phyloP scores from a whole-genome alignment of 2,113 vertebrate species.

The Desmodus rotundus region DNA sequence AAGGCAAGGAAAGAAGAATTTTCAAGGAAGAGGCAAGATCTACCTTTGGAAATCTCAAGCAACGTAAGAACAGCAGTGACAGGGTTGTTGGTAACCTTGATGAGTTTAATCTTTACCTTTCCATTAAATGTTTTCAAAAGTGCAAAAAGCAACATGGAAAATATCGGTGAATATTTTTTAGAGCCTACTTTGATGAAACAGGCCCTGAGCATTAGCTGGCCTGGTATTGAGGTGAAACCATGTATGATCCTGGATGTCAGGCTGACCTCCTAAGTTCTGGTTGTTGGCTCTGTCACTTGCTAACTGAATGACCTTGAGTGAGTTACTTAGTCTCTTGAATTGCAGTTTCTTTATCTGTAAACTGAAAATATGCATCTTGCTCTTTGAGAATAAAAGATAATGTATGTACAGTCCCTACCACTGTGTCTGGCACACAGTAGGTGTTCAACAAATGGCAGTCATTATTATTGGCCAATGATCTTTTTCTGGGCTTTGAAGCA shows the following conservation, averaged over 20 bases:
- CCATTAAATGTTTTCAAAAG: background rate
- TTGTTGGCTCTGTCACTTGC: background rate
- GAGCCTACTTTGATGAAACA: background rate
- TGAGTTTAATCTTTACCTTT: background rate
- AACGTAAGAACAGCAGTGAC: background rate
- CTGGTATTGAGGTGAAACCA: background rate
- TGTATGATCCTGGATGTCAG: background rate
- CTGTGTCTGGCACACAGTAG: background rate
- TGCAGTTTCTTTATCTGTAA: background rate
- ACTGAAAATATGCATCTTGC: background rate
- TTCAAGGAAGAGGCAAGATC: background rate
- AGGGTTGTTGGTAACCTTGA: background rate
- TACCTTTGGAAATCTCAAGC: background rate
- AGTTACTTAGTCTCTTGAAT: background rate
- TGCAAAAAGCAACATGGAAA: background rate
- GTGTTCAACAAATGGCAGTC: background rate
- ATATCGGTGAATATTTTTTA: background rate
- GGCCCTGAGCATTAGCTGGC: background rate
- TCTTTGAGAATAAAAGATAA: background rate
- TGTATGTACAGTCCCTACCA: background rate
- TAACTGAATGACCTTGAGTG: background rate
- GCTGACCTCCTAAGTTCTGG: background rate
- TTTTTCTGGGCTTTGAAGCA: background rate
- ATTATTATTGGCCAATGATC: background rate
- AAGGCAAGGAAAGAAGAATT: background rate